A percentile compares a stretch with the other conserved stretches of the same genome.
Evolutionary conservation across 23 tunicate genomes (phyloP).

Genomic region (Trididemnum clinides): DNA sequence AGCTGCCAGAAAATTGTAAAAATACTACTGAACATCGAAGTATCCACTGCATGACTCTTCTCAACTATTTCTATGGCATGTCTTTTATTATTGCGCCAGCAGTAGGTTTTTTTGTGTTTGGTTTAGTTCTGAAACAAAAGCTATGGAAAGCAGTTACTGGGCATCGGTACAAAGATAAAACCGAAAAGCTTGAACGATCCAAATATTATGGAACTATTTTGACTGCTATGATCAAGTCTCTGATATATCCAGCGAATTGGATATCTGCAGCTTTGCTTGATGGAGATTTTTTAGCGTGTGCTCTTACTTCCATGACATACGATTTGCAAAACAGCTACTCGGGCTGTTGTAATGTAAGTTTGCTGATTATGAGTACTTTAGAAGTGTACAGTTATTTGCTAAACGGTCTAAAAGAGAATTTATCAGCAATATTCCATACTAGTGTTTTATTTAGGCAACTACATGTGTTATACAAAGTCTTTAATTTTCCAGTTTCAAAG

Average conservation of each 20-base stretch:
- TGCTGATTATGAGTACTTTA: no score
- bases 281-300: constrained; percentile 61
- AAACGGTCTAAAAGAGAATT: no score
- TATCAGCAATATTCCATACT: no score
- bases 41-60: not conserved
- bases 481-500: no score
- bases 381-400: no score
- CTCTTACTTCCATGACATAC: constrained; percentile 50
- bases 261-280: constrained; percentile 44
- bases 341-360: constrained; percentile 1
- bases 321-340: not conserved
- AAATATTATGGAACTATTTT: not conserved
- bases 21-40: not conserved
- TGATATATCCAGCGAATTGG: constrained; percentile 62
- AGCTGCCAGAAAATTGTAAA: not conserved
- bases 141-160: constrained; percentile 5
- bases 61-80: not conserved
- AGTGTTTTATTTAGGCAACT: no score
- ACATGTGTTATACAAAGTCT: no score
- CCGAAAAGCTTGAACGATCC: not conserved
- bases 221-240: not conserved
- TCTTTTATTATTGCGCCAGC: not conserved
- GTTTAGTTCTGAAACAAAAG: not conserved
- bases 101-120: not conserved
- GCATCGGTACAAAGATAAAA: not conserved